Percentiles rank a stretch among this genome's conserved stretches.
Conservation (phyloP, 2,888 invertebrate species). For the Diogma glabrata region DNA sequence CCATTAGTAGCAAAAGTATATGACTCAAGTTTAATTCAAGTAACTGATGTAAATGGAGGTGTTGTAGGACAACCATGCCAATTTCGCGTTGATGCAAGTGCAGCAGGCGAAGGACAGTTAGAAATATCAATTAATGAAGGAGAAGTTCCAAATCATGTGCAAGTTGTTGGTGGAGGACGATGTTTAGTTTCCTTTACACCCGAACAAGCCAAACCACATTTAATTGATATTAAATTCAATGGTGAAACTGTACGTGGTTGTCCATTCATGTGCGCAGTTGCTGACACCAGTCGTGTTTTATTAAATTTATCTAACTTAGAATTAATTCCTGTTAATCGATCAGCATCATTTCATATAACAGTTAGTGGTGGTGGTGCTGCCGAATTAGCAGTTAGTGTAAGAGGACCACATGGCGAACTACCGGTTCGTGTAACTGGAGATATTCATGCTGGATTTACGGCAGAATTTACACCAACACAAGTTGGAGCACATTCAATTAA, state of each 20-base stretch:
- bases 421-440: slow-evolving; percentile 85
- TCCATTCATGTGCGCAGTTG: slow-evolving; percentile 77
- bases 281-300: slow-evolving; percentile 65
- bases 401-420: slow-evolving; percentile 74
- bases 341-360: slow-evolving; percentile 67
- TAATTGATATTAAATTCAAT: slow-evolving; percentile 93
- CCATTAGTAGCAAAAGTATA: slow-evolving; percentile 91
- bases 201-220: slow-evolving; percentile 78
- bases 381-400: slow-evolving; percentile 78
- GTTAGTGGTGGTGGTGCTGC: slow-evolving; percentile 60
- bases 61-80: slow-evolving; percentile 93
- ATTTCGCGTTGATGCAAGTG: slow-evolving; percentile 95
- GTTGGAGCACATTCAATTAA: slow-evolving; percentile 90
- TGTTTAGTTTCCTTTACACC: slow-evolving; percentile 92
- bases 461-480: slow-evolving; percentile 82
- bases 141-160: slow-evolving; percentile 96
- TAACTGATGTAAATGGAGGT: slow-evolving; percentile 87
- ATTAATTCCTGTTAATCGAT: slow-evolving; percentile 71
- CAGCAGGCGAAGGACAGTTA: slow-evolving; percentile 97
- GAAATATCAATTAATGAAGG: slow-evolving; percentile 99
- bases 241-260: slow-evolving; percentile 87
- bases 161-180: slow-evolving; percentile 89
- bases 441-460: slow-evolving; percentile 75
- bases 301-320: slow-evolving; percentile 65
- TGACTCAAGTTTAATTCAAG: slow-evolving; percentile 85